Base-by-base conservation (phyloP, 2,888 invertebrate genomes). In the Furcula furcula region DNA sequence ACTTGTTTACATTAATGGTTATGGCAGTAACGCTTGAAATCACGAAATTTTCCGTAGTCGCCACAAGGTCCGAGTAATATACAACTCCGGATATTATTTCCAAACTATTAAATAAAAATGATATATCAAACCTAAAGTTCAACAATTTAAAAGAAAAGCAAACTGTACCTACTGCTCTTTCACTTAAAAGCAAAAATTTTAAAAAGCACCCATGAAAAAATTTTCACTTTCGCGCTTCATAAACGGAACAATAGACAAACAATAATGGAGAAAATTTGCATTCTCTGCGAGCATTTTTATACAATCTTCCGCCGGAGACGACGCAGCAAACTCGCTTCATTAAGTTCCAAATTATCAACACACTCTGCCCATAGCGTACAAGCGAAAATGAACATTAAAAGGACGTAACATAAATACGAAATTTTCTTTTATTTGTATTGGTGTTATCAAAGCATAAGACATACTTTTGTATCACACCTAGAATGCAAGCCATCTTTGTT, bases 261-360 rank as follows among this genome's bases (percentile, higher is more conserved):
- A 85, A 85, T 86, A 82, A 82, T 74, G 71, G 72, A 61, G 74
- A 76, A 77, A 81, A 84, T 84, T 80, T 83, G 76, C 79, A 84
- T 83, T 81, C 72, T 70, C 72, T 69, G 65, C 75, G 61, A 70
- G 67, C 69, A 78, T 82, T 87, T 84, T 84, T 82, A 77, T 68
- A 74, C 77, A 73, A 68, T 77, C 77, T 78, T 81, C 77, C 78
- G 70, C 59, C 67, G 71, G 74, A 77, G 80, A 79, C 76, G 75
- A 71, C 67, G 65, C 70, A 73, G 72, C 69, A 63, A 65, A 68
- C 69, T 72, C 71, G 83, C 80, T 87, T 87, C 87, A 87, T 88
- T 87, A 85, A 86, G 75, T 79, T 59, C 64, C 74, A 83, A 86
- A 88, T 87, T 85, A 86, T 85, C 82, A 78, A 75, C 78, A 76